Conservation (phyloP, 2,797 vertebrate genomes). For the Atherinosoma microstoma region DNA sequence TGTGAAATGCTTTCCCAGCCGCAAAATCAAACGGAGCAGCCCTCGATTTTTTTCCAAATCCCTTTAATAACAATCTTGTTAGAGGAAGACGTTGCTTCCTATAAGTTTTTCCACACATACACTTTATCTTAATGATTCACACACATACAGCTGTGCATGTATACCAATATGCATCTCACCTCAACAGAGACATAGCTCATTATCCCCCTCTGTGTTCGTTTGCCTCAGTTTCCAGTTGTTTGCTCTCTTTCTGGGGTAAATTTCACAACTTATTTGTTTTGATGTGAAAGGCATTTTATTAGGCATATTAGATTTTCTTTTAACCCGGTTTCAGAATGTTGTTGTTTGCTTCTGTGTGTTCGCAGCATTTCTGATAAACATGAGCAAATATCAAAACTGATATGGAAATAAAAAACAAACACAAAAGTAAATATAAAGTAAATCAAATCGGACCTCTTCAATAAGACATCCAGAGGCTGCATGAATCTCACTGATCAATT, state of each 20-base stretch:
- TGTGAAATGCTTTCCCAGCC: conserved; percentile 17
- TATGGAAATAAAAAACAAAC: conserved; percentile 14
- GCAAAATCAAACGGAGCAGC: conserved; percentile 28
- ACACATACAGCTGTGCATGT: conserved; percentile 5
- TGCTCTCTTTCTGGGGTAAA: conserved; percentile 28
- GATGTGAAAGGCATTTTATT: conserved; percentile 18
- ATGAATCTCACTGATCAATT: conserved; percentile 53
- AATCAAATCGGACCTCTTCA: conserved; percentile 27
- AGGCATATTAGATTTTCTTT: conserved; percentile 2
- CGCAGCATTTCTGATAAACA: background rate
- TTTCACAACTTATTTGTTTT: conserved; percentile 20
- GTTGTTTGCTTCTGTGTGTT: background rate
- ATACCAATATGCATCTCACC: background rate
- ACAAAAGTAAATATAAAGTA: background rate
- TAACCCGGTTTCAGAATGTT: background rate
- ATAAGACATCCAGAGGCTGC: conserved; percentile 21
- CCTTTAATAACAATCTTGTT: conserved; percentile 44
- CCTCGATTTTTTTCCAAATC: conserved; percentile 14
- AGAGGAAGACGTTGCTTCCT: conserved; percentile 16
- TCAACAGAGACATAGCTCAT: conserved; percentile 22
- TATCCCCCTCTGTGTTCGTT: conserved; percentile 26
- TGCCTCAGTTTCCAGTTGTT: conserved; percentile 12
- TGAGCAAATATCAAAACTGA: conserved; percentile 8
- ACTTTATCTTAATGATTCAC: conserved; percentile 14
- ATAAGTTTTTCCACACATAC: conserved; percentile 28